Evolutionary conservation across 2,888 invertebrate species (phyloP), one percentile per base, ranked within the genome.

Genomic region (Agriotes lineatus): DNA sequence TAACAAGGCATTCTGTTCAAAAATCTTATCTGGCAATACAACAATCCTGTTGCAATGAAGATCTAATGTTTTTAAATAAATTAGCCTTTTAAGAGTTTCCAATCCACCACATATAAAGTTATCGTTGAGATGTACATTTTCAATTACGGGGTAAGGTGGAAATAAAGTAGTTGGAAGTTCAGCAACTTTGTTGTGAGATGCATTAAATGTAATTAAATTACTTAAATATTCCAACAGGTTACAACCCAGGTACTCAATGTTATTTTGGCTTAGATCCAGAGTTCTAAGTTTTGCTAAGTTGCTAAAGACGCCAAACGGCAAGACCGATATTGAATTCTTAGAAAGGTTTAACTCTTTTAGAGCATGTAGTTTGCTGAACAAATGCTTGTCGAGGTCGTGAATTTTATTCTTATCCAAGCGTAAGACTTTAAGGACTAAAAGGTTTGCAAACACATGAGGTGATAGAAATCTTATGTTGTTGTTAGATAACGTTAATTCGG

Each of bases 221-320:
- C 7, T 20, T 10, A 35, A 58, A 42, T 58, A 33, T 50, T 48
- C 37, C 33, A 67, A 62, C 6, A 44, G 39, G 1, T 57, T 42
- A 2, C 14, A 2, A 5, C 18, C 42, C 1, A 67, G 22, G 3
- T 5, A 6, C 12, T 16, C 14, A 6, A 68, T 25, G 12, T 59
- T 18, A 33, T 63, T 68, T 9, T 30, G 33, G 20, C 59, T 58
- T 6, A 68, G 10, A 16, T 58, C 50, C 1, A 58, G 52, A 9
- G 7, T 20, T 9, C 7, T 18, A 9, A 68, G 9, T 14, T 30
- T 33, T 10, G 14, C 14, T 1, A 63, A 20, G 14, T 52, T 35
- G n/a, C 35, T 30, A 18, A 68, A 59, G 3, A 68, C 12, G 4
- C 42, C 52, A 2, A 16, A 18, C 0, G 63, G 68, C 10, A 68